Evolutionary conservation across 2,888 invertebrate genomes (phyloP).

Genomic region (Tenthredo livida): DNA sequence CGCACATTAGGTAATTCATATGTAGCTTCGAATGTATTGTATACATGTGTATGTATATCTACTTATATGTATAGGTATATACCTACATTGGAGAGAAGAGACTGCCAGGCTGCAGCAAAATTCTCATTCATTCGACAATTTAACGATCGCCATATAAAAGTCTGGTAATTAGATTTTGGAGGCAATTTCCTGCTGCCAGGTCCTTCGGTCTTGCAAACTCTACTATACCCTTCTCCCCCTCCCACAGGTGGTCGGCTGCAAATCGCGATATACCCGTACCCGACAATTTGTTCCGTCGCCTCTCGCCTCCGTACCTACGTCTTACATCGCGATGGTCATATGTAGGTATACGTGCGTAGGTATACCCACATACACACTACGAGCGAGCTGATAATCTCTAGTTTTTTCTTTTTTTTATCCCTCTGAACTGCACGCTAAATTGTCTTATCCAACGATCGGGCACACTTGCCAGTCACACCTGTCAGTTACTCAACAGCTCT

Average conservation of each 20-base stretch:
- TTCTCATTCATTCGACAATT: conserved; percentile 66
- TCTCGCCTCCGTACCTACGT: neutral
- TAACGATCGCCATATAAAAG: conserved; percentile 78
- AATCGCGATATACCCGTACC: neutral
- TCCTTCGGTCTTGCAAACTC: conserved; percentile 41
- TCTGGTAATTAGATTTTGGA: conserved; percentile 77
- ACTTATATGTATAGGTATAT: neutral
- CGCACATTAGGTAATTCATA: neutral
- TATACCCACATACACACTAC: neutral
- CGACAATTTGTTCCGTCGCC: conserved; percentile 31
- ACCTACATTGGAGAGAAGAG: neutral
- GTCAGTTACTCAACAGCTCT: conserved; percentile 36
- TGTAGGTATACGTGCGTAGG: neutral
- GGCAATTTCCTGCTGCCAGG: conserved; percentile 74
- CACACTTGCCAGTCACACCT: conserved; percentile 27
- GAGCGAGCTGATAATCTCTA: conserved; percentile 1
- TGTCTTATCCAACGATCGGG: conserved; percentile 25
- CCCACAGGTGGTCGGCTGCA: conserved; percentile 28
- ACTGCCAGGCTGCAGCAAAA: neutral
- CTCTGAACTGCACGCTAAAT: conserved; percentile 20
- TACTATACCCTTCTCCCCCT: neutral
- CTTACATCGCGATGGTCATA: neutral
- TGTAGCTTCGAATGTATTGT: neutral
- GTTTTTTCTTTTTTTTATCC: neutral
- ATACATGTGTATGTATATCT: too few relatives aligned